phyloP scores from a whole-genome alignment of 2,797 vertebrate genomes.

The Kryptopterus vitreolus region DNA sequence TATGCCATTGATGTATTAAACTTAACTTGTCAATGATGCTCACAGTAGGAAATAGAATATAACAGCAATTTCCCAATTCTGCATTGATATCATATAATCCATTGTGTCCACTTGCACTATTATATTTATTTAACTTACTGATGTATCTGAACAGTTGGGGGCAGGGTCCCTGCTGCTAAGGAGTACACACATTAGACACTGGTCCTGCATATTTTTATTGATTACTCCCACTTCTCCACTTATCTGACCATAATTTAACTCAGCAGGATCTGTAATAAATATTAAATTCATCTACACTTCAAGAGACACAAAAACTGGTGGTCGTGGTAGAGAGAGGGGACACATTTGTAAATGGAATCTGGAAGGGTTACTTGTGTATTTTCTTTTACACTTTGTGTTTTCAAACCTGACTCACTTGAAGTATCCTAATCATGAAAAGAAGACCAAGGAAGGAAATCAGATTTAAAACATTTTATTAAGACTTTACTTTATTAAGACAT shows the following conservation, averaged over 20 bases:
- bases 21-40: constrained; percentile 90
- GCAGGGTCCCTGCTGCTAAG: constrained; percentile 86
- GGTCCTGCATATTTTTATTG: constrained; percentile 92
- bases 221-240: constrained; percentile 90
- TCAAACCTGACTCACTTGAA: constrained; percentile 20
- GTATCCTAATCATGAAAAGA: not conserved
- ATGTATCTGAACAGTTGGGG: constrained; percentile 85
- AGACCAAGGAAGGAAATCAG: constrained; percentile 17
- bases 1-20: constrained; percentile 70
- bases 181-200: constrained; percentile 91
- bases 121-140: constrained; percentile 99
- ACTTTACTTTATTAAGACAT: not conserved
- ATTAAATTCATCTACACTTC: constrained; percentile 80
- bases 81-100: constrained; percentile 93
- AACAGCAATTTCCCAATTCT: constrained; percentile 91
- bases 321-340: constrained; percentile 40
- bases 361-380: constrained; percentile 66
- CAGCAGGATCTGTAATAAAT: constrained; percentile 88
- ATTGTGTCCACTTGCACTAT: constrained; percentile 88
- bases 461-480: too few species aligned
- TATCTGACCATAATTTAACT: constrained; percentile 96
- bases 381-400: constrained; percentile 41
- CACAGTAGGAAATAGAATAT: constrained; percentile 93
- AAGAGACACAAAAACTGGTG: constrained; percentile 75
- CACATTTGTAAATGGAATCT: constrained; percentile 74